phyloP scores from a whole-genome alignment of 1,140 invertebrate genomes.

The Scaptomyza graminum region DNA sequence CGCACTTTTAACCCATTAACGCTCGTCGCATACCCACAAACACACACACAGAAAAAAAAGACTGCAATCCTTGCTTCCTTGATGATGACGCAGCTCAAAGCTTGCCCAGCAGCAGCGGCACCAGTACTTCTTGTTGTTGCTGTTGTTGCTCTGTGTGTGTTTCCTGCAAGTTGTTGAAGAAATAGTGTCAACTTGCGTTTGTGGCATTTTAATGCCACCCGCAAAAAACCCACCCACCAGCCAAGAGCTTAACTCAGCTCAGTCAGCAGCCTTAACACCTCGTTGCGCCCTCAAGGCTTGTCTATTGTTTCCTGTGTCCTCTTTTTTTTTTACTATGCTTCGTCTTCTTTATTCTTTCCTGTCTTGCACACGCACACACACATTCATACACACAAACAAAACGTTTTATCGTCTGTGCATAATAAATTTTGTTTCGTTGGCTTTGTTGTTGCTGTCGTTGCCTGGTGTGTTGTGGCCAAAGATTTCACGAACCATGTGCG shows the following conservation, averaged over 20 bases:
- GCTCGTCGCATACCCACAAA: slow-evolving; percentile 32
- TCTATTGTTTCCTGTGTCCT: slow-evolving; percentile 67
- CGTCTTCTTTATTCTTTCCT: slow-evolving; percentile 3
- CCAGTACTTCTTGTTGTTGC: slow-evolving; percentile 6
- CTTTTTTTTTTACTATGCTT: slow-evolving; percentile 16
- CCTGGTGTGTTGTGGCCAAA: slow-evolving; percentile 31
- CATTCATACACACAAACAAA: slow-evolving; percentile 51
- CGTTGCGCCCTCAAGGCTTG: slow-evolving; percentile 50
- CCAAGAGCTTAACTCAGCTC: slow-evolving; percentile 8
- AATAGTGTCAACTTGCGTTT: slow-evolving; percentile 78
- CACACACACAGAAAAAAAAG: slow-evolving; percentile 22
- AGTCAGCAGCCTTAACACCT: slow-evolving; percentile 55
- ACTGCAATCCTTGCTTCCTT: slow-evolving; percentile 50
- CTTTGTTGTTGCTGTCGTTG: slow-evolving; percentile 22
- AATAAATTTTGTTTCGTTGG: slow-evolving; percentile 70
- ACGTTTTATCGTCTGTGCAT: slow-evolving; percentile 80
- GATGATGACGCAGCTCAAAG: slow-evolving; percentile 74
- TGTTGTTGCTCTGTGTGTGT: slow-evolving; percentile 14
- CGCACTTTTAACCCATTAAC: slow-evolving; percentile 81
- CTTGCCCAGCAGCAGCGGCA: slow-evolving; percentile 15
- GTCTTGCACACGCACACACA: slow-evolving; percentile 22
- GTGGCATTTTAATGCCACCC: slow-evolving; percentile 69
- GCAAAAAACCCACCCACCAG: background rate
- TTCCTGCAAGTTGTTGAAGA: slow-evolving; percentile 62
- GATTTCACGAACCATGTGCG: slow-evolving; percentile 7